Conservation (phyloP, 2,888 invertebrate genomes). For the Amitus sp. region DNA sequence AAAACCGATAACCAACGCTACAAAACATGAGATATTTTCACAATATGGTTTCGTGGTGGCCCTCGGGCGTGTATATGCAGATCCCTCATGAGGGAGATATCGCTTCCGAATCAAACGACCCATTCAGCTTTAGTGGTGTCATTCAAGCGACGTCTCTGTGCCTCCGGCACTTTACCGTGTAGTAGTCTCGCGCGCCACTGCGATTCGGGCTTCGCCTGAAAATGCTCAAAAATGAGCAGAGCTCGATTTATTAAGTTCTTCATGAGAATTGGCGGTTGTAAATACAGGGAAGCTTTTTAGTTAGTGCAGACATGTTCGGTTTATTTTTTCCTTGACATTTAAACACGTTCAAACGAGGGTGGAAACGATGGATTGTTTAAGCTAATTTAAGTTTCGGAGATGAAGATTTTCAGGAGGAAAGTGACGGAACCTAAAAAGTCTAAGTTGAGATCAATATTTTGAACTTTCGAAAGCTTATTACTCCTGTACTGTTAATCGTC, state of each 20-base stretch:
- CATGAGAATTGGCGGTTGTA: too few relatives aligned
- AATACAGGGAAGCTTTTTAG: too few relatives aligned
- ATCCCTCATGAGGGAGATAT: constrained; percentile 60
- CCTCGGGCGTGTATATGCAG: constrained; percentile 34
- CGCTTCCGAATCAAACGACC: constrained; percentile 65
- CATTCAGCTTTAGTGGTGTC: constrained; percentile 63
- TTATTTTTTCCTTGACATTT: too few relatives aligned
- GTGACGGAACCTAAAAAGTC: too few relatives aligned
- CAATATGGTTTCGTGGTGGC: constrained; percentile 44
- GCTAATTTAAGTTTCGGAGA: too few relatives aligned
- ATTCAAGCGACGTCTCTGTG: constrained; percentile 61
- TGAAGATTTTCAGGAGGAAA: too few relatives aligned
- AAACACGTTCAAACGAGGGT: too few relatives aligned
- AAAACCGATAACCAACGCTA: constrained; percentile 52
- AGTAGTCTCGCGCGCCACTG: constrained; percentile 41
- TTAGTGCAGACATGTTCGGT: constrained; percentile 6
- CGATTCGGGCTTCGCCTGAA: constrained; percentile 30
- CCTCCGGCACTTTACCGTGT: constrained; percentile 51
- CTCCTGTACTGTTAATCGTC: too few relatives aligned
- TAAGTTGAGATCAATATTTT: too few relatives aligned
- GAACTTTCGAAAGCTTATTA: too few relatives aligned
- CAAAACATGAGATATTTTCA: constrained; percentile 60
- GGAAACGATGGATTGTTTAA: too few relatives aligned
- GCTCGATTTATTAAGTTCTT: constrained; percentile 5
- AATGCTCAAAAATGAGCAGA: constrained; percentile 16